Evolutionary conservation across 2,888 invertebrate genomes (phyloP), one percentile per base, ranked within the genome.

Genomic region (Physocephala rufipes): DNA sequence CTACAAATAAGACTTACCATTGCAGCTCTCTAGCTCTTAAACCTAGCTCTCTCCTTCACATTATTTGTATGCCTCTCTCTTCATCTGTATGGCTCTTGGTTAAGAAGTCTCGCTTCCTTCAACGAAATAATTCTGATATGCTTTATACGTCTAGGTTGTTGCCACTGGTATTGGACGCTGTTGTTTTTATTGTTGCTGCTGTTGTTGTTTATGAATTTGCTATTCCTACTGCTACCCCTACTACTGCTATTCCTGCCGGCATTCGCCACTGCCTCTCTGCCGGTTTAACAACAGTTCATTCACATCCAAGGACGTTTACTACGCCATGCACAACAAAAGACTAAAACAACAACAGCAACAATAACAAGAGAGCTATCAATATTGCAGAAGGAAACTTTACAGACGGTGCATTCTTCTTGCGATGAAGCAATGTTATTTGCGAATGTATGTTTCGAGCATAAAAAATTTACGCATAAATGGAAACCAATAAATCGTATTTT

Each of bases 251-350:
- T 36, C 5, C 36, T 36, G 36, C 36, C 9, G 36, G n/a, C n/a
- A n/a, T n/a, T n/a, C n/a, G n/a, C n/a, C n/a, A n/a, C n/a, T n/a
- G n/a, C n/a, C n/a, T n/a, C n/a, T n/a, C 36, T 24, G 45, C 21
- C 19, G 24, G 28, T 69, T 65, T 30, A 53, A 43, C 67, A 61
- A 72, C 71, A 74, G 76, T 74, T 76, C 78, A 78, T 76, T 77
- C 77, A 77, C 75, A 76, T 74, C 77, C 79, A 78, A 80, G 78
- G 78, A 77, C 78, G 78, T 78, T 78, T 75, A 73, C 77, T 78
- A 71, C 64, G 12, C n/a, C n/a, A n/a, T n/a, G n/a, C n/a, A n/a
- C n/a, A n/a, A n/a, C n/a, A n/a, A n/a, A n/a, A n/a, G n/a, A 47
- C 21, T 36, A 4, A n/a, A n/a, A n/a, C 65, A 71, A 65, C 70